Base-by-base conservation (phyloP, 2,888 invertebrate species). In the Agelastica alni region DNA sequence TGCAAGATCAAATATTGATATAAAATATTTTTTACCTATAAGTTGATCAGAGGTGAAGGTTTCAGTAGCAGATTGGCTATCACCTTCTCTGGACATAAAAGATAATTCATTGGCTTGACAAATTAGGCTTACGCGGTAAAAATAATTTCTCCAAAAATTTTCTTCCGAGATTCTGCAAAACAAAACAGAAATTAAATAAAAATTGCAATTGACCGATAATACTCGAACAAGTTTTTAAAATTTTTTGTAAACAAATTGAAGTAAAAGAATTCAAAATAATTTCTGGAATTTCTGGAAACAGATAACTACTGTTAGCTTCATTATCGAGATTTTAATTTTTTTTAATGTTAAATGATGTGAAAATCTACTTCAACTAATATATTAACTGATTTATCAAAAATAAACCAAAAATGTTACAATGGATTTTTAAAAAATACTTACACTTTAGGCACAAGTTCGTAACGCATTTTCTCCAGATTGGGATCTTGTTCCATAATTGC, bases 71-170 rank as follows among this genome's bases (percentile, higher is more conserved):
- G 66, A 70, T 56, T 73, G 71, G 62, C 67, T 75, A 54, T 76
- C 75, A 37, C 73, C 75, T 62, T 76, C 76, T 46, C 74, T 73
- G 51, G 75, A 74, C 74, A 76, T 74, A 62, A 73, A 76, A 18
- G 76, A 75, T 60, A 77, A 64, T 78, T 96, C 95, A 77, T 90
- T 93, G 67, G 96, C 96, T 82, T 99, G 98, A 75, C 96, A 94
- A 77, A 99, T 93, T 70, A 99, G 87, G 69, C 95, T 96, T 68
- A 99, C 93, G 75, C 99, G 92, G 82, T 99, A 99, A 83, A 99
- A 99, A 78, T 99, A 99, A 83, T 99, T 99, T 75, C 96, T 87
- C 99, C 99, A 99, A 82, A 99, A 99, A 76, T 91, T 91, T 79
- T 97, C 96, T 83, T 99, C 99, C 71, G 89, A 91, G 77, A 95